A percentile compares a stretch with the other conserved stretches of the same genome.
phyloP scores from a whole-genome alignment of 2,797 vertebrate genomes.

The Trachurus trachurus region DNA sequence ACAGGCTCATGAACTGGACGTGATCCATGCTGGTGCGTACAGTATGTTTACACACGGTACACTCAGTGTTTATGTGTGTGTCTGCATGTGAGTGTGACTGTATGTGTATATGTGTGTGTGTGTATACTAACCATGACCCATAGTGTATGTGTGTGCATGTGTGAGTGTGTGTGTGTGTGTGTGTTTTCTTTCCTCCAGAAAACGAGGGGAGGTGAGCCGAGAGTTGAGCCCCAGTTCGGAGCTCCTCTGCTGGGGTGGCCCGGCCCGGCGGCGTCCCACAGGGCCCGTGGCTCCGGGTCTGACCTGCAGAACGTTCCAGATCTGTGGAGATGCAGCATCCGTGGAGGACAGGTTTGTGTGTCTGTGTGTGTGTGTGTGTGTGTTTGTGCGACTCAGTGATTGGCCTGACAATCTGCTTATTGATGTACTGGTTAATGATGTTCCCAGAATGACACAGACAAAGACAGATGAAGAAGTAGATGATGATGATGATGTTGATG shows the following conservation, averaged over 20 bases:
- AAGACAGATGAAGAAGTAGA: constrained; percentile 7
- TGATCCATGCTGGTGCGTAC: constrained; percentile 77
- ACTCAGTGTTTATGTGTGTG: constrained; percentile 47
- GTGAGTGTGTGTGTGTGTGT: constrained; percentile 38
- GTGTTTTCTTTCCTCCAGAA: constrained; percentile 23
- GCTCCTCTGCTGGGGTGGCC: constrained; percentile 50
- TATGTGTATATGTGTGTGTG: constrained; percentile 43
- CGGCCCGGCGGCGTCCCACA: constrained; percentile 42
- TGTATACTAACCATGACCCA: constrained; percentile 48
- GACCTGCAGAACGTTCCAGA: constrained; percentile 64
- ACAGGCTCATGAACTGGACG: constrained; percentile 69
- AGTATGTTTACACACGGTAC: constrained; percentile 68
- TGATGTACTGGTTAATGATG: constrained; percentile 58
- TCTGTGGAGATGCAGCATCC: constrained; percentile 57
- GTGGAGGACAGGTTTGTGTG: constrained; percentile 10
- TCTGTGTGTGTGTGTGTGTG: constrained; percentile 28
- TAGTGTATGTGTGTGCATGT: constrained; percentile 27
- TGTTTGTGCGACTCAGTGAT: constrained; percentile 41
- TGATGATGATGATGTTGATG: background rate
- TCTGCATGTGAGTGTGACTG: constrained; percentile 32
- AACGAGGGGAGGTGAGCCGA: constrained; percentile 23
- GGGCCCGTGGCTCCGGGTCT: constrained; percentile 49
- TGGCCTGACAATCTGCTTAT: constrained; percentile 50
- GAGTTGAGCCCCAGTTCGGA: constrained; percentile 31
- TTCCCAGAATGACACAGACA: constrained; percentile 41